These are phyloP conservation scores for Butastur rufipennis DNA, from an alignment of 2,113 vertebrate species.

Conservation along the genomic window DNA sequence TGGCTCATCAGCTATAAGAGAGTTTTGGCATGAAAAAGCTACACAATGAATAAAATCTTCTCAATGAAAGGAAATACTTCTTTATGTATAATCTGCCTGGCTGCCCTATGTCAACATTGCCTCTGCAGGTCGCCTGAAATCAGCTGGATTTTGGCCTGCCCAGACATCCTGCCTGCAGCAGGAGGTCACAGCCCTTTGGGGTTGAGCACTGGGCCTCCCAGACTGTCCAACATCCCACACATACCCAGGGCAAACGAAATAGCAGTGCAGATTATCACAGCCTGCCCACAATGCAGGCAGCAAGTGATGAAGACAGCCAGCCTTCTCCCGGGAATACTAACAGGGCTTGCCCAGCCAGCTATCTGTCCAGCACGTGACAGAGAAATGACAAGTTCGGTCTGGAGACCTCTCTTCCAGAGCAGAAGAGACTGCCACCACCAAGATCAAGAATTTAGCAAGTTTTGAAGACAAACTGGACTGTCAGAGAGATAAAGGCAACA, in stretches of 20 bases:
- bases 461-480: not conserved
- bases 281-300: not conserved
- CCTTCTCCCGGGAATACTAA: not conserved
- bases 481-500: not conserved
- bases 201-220: not conserved
- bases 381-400: not conserved
- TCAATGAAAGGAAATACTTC: not conserved
- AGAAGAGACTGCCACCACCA: not conserved
- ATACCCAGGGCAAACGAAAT: not conserved
- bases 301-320: not conserved
- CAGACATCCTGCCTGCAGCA: not conserved
- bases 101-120: accelerated
- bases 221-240: not conserved
- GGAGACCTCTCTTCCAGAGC: not conserved
- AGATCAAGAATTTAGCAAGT: not conserved
- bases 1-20: not conserved
- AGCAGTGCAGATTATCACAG: not conserved
- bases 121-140: not conserved
- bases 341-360: not conserved
- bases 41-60: not conserved
- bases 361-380: not conserved
- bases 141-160: not conserved
- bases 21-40: not conserved
- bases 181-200: not conserved
- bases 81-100: not conserved